A percentile compares a stretch with the other conserved stretches of the same genome.
Evolutionary conservation across 2,888 invertebrate species (phyloP).

Genomic region (Cantharis rustica): DNA sequence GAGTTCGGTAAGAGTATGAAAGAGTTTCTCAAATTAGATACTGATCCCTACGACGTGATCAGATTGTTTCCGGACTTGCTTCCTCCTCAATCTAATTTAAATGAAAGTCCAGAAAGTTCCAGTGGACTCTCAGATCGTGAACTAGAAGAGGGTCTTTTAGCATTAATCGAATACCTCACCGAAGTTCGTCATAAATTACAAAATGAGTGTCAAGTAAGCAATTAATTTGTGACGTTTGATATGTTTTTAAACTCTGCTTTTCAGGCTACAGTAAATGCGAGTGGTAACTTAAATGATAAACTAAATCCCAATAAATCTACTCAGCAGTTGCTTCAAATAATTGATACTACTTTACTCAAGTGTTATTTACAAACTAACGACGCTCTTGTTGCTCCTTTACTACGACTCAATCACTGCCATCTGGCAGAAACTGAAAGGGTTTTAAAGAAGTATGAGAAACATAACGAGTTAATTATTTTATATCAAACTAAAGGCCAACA

Average conservation of each 20-base stretch:
- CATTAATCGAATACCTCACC: slow-evolving; percentile 88
- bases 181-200: slow-evolving; percentile 69
- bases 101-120: slow-evolving; percentile 50
- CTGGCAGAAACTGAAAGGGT: slow-evolving; percentile 92
- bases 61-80: slow-evolving; percentile 88
- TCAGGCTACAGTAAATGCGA: slow-evolving; percentile 46
- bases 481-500: slow-evolving; percentile 95
- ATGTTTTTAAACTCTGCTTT: not conserved
- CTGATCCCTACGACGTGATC: slow-evolving; percentile 95
- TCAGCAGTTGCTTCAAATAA: slow-evolving; percentile 81
- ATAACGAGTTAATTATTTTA: slow-evolving; percentile 90
- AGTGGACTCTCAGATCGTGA: slow-evolving; percentile 78
- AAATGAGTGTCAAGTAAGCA: slow-evolving; percentile 50
- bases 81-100: slow-evolving; percentile 53
- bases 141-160: slow-evolving; percentile 83
- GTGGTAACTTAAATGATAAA: slow-evolving; percentile 54
- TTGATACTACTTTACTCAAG: slow-evolving; percentile 95
- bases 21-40: slow-evolving; percentile 85
- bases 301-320: slow-evolving; percentile 59
- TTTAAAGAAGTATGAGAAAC: slow-evolving; percentile 83
- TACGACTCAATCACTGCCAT: slow-evolving; percentile 91
- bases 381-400: slow-evolving; percentile 87
- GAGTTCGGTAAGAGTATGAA: slow-evolving; percentile 90
- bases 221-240: slow-evolving; percentile 27
- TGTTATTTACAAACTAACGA: slow-evolving; percentile 98